Evolutionary conservation across 2,888 invertebrate genomes (phyloP), one percentile per base, ranked within the genome.

Genomic region (Lasiommata megera): DNA sequence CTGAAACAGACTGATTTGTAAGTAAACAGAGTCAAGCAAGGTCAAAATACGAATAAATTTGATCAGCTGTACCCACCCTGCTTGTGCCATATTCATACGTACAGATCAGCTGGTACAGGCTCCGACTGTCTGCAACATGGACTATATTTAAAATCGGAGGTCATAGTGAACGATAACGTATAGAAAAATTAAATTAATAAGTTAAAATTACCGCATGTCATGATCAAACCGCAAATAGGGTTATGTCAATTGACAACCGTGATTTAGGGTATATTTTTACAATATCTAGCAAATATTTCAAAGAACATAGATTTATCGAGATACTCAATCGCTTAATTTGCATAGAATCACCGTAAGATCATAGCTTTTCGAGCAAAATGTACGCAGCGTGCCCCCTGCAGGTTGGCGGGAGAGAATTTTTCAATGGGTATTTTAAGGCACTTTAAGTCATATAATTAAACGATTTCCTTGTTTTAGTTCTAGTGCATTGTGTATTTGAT

Each of bases 201-300:
- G 74, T 75, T 73, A 75, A 84, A 84, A 83, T 84, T 84, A 88
- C 89, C 90, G 86, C 90, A 90, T 89, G 89, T 89, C 90, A 88
- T 84, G 81, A 81, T 79, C 77, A 75, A 84, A 74, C 79, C 76
- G 77, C 79, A 86, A 89, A 88, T 89, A 88, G 90, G 90, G 90
- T 90, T 90, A 90, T 90, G 90, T 90, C 85, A 84, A 79, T 88
- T 85, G 88, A 84, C 87, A 80, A 85, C 81, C 79, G 71, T 72
- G 74, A 79, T 84, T 80, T 73, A 77, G 76, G 76, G 69, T 77
- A 76, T 72, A 80, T 77, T 79, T 71, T 68, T 69, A 68, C 74
- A 73, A 73, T 70, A 62, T 64, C 63, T 68, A 66, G 56, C 67
- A 65, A 67, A 70, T 68, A 58, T 54, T 62, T 23, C 41, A 59